phyloP scores from a whole-genome alignment of 2,113 vertebrate species.

The Paraplagusia blochii region DNA sequence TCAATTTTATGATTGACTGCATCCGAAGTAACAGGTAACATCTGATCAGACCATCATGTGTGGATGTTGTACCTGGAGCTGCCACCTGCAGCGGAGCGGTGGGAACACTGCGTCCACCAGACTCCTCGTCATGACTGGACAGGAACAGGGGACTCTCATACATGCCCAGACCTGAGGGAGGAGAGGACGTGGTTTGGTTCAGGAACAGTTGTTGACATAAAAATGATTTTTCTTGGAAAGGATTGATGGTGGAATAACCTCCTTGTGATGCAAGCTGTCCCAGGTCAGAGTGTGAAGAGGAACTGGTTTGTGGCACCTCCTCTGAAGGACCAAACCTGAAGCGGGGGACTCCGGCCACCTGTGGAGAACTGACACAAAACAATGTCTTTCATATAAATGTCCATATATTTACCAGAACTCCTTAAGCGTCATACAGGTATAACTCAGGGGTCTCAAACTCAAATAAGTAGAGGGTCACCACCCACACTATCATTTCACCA shows the following conservation, averaged over 20 bases:
- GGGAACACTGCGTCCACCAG: conserved; percentile 89
- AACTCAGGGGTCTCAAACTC: no score
- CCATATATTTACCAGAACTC: background rate
- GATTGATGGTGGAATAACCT: conserved; percentile 69
- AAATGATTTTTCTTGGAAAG: background rate
- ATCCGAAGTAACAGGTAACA: background rate
- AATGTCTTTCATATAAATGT: background rate
- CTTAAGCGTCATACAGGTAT: background rate
- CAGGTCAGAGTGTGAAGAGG: conserved; percentile 91
- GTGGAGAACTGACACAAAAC: conserved; percentile 81
- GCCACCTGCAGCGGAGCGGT: conserved; percentile 86
- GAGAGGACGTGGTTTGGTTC: background rate
- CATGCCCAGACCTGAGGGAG: conserved; percentile 86
- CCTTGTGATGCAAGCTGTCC: conserved; percentile 95
- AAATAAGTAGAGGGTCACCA: no score
- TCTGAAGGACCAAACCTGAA: conserved; percentile 90
- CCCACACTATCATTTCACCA: no score
- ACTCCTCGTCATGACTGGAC: conserved; percentile 86
- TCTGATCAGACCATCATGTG: background rate
- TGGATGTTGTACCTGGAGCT: conserved; percentile 77
- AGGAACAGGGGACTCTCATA: conserved; percentile 90
- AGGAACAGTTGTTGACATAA: background rate
- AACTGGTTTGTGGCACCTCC: conserved; percentile 88
- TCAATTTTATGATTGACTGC: background rate
- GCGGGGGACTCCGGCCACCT: conserved; percentile 88